A percentile compares a stretch with the other conserved stretches of the same genome.
phyloP scores from a whole-genome alignment of 2,888 invertebrate genomes.

The Cosmorhoe ocellata region DNA sequence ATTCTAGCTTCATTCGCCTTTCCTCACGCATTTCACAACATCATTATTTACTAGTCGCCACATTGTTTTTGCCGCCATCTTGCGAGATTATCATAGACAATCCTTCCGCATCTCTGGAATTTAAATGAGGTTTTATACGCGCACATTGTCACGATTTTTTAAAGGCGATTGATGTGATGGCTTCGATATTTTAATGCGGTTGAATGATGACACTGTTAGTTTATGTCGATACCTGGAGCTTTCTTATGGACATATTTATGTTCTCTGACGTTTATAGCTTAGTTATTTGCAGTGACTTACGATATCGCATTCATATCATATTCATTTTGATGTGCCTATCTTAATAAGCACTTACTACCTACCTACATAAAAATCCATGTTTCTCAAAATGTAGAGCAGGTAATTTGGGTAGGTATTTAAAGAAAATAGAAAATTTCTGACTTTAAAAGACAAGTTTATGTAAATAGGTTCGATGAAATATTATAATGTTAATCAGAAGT shows the following conservation, averaged over 20 bases:
- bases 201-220: conserved; percentile 4
- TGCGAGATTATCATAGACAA: conserved; percentile 32
- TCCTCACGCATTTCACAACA: conserved; percentile 21
- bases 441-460: too few species aligned
- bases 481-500: too few species aligned
- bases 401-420: too few species aligned
- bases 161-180: conserved; percentile 1
- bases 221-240: not conserved
- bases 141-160: conserved; percentile 40
- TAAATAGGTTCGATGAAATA: too few species aligned
- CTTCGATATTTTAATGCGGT: conserved; percentile 12
- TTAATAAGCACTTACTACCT: not conserved
- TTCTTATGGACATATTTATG: conserved; percentile 14
- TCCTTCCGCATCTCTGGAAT: conserved; percentile 51
- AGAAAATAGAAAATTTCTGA: too few species aligned
- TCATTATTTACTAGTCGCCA: conserved; percentile 29
- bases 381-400: too few species aligned
- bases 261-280: conserved; percentile 11
- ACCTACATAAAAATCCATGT: too few species aligned
- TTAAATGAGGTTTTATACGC: conserved; percentile 55
- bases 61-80: conserved; percentile 46
- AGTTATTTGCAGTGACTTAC: conserved; percentile 11
- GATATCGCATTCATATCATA: conserved; percentile 10
- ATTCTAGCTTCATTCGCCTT: not conserved
- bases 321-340: not conserved